Percentiles rank a stretch among this genome's conserved stretches.
Conservation (phyloP, 2,113 vertebrate species). For the Quiscalus mexicanus region DNA sequence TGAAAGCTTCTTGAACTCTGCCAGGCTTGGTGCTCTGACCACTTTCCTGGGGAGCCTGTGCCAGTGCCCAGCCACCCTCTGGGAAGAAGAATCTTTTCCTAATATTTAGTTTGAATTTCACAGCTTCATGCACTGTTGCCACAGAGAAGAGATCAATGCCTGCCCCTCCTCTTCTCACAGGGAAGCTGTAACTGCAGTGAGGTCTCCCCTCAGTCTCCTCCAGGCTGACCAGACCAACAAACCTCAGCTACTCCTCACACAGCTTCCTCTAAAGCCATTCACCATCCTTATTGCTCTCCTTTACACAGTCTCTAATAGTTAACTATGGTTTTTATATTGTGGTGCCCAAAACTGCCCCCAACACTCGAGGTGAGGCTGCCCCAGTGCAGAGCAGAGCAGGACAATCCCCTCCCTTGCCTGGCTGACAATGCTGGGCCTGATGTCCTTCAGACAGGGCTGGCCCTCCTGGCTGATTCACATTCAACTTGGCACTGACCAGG, state of each 20-base stretch:
- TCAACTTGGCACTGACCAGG: not conserved
- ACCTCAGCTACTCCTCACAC: rapidly evolving
- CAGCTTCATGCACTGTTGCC: not conserved
- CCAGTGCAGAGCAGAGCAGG: not conserved
- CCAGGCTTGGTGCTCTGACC: not conserved
- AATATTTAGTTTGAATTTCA: not conserved
- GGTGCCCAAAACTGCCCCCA: not conserved
- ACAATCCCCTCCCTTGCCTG: not conserved
- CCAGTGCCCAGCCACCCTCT: not conserved
- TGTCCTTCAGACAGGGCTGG: not conserved
- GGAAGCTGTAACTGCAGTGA: not conserved
- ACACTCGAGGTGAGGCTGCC: rapidly evolving
- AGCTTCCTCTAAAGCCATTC: not conserved
- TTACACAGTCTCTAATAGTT: not conserved
- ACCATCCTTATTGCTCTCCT: not conserved
- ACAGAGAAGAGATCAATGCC: not conserved
- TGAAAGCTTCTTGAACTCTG: not conserved
- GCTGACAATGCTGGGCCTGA: rapidly evolving
- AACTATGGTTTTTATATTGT: not conserved
- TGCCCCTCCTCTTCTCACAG: not conserved
- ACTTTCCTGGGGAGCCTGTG: not conserved
- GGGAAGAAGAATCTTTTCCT: not conserved
- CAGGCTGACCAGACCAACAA: not conserved
- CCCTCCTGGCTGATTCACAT: not conserved
- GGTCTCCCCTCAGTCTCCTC: not conserved